Evolutionary conservation across 2,888 invertebrate genomes (phyloP).

Genomic region (Clepsis dumicolana): DNA sequence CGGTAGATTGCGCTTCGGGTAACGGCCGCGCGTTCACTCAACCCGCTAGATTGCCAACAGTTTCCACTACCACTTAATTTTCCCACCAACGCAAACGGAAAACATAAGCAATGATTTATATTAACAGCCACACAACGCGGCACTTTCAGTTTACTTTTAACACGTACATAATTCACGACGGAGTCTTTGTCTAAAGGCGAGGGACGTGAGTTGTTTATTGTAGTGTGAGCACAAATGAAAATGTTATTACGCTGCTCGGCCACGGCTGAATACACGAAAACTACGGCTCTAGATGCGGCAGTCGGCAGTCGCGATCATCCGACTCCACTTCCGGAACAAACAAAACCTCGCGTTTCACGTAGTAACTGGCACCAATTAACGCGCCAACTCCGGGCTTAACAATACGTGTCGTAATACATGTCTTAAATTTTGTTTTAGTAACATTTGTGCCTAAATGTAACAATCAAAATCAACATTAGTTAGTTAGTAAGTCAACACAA

Average conservation of each 20-base stretch:
- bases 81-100: slow-evolving; percentile 83
- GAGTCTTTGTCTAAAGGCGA: slow-evolving; percentile 85
- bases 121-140: slow-evolving; percentile 83
- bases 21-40: slow-evolving; percentile 63
- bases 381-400: neutral
- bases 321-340: slow-evolving; percentile 25
- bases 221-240: slow-evolving; percentile 85
- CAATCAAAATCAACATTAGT: neutral
- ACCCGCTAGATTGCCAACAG: slow-evolving; percentile 73
- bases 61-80: slow-evolving; percentile 82
- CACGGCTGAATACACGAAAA: slow-evolving; percentile 61
- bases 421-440: slow-evolving; percentile 42
- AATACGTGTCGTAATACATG: slow-evolving; percentile 37
- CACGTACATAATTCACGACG: slow-evolving; percentile 85
- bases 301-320: slow-evolving; percentile 27
- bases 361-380: slow-evolving; percentile 8
- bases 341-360: slow-evolving; percentile 21
- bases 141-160: slow-evolving; percentile 87
- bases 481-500: neutral
- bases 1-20: slow-evolving; percentile 61
- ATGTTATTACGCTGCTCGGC: slow-evolving; percentile 78
- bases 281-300: slow-evolving; percentile 56
- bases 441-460: neutral
- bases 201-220: slow-evolving; percentile 86
- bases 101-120: slow-evolving; percentile 87